These are phyloP conservation scores for Hylaeus volcanicus DNA, from an alignment of 1,140 invertebrate genomes.

Conservation along the genomic window DNA sequence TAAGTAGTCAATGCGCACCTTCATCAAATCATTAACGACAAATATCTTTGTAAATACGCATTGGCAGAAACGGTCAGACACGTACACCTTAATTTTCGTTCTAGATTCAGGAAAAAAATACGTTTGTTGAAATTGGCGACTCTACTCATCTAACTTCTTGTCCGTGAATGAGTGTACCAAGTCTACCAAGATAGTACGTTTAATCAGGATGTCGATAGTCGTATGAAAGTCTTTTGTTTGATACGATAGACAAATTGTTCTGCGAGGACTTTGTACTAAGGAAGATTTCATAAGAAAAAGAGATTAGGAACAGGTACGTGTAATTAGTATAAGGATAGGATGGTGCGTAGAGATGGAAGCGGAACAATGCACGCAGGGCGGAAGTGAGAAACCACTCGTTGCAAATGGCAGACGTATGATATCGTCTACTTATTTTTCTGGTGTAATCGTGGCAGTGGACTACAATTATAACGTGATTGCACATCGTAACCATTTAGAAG, in stretches of 20 bases:
- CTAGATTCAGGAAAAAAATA: neutral
- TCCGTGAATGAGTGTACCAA: neutral
- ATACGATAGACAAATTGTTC: neutral
- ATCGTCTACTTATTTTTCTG: constrained; percentile 54
- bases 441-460: constrained; percentile 20
- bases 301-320: constrained; percentile 17
- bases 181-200: neutral
- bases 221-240: neutral
- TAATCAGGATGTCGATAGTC: neutral
- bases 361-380: constrained; percentile 60
- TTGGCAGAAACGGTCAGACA: neutral
- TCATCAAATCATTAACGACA: neutral
- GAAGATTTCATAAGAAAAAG: neutral
- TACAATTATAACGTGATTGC: constrained; percentile 3
- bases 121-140: neutral
- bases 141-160: neutral
- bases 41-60: constrained; percentile 6
- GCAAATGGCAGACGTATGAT: constrained; percentile 73
- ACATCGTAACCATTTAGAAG: neutral
- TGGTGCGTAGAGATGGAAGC: constrained; percentile 36
- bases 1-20: neutral
- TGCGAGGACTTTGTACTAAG: neutral
- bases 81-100: neutral
- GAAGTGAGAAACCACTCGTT: constrained; percentile 65
- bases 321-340: constrained; percentile 34